A percentile compares a stretch with the other conserved stretches of the same genome.
phyloP scores from a whole-genome alignment of 2,797 vertebrate species.

The Clarias platycephalus region DNA sequence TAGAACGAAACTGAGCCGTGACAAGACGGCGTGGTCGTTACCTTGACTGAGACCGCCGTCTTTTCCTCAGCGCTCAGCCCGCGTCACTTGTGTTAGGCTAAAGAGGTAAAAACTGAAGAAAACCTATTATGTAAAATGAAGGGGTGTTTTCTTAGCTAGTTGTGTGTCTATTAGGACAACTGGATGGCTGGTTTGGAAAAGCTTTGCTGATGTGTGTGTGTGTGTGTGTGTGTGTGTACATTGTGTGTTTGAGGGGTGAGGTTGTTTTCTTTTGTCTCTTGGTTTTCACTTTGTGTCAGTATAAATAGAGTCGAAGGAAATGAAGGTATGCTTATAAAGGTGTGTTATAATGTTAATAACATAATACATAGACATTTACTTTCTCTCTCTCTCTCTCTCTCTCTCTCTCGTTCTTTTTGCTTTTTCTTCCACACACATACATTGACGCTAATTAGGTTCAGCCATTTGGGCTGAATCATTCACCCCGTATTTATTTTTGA shows the following conservation, averaged over 20 bases:
- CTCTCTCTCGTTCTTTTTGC: background rate
- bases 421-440: conserved; percentile 43
- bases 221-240: conserved; percentile 27
- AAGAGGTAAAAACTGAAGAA: conserved; percentile 16
- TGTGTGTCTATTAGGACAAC: conserved; percentile 46
- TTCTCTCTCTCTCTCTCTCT: background rate
- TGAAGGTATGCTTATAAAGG: conserved; percentile 66
- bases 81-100: background rate
- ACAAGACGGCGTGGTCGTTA: conserved; percentile 18
- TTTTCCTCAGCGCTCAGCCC: conserved; percentile 5
- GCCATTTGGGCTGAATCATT: conserved; percentile 67
- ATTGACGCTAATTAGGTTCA: conserved; percentile 65
- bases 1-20: conserved; percentile 28
- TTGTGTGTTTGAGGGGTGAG: conserved; percentile 60
- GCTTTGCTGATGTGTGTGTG: conserved; percentile 21
- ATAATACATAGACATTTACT: background rate
- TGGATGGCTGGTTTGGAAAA: conserved; percentile 43
- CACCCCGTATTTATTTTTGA: conserved; percentile 73
- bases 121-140: conserved; percentile 27
- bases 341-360: conserved; percentile 66
- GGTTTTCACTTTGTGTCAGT: conserved; percentile 68
- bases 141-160: conserved; percentile 46
- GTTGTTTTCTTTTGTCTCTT: conserved; percentile 72
- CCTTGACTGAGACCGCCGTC: conserved; percentile 16
- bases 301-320: conserved; percentile 65